phyloP scores from a whole-genome alignment of 1,140 invertebrate species.

The Euura saliciscinereae region DNA sequence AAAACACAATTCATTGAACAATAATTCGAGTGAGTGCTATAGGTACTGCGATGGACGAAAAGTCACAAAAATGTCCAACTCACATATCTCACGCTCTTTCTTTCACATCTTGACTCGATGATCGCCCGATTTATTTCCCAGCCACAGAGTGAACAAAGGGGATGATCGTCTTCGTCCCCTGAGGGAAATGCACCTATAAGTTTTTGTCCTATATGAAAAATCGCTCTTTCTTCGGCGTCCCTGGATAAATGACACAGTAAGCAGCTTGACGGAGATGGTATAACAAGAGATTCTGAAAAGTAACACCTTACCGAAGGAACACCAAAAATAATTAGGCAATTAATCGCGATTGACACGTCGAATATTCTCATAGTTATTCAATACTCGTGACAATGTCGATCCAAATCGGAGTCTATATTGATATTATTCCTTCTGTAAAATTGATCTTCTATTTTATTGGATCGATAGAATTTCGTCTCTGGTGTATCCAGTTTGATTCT shows the following conservation, averaged over 20 bases:
- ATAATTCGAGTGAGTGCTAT: too few relatives aligned
- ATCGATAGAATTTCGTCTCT: constrained; percentile 38
- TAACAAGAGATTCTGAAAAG: too few relatives aligned
- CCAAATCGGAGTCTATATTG: constrained; percentile 18
- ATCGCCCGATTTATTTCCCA: neutral
- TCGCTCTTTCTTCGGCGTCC: neutral
- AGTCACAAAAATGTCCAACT: too few relatives aligned
- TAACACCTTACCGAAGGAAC: too few relatives aligned
- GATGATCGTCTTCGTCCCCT: neutral
- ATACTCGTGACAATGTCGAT: neutral
- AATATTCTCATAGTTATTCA: neutral
- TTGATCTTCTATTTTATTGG: constrained; percentile 32
- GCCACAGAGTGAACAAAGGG: neutral
- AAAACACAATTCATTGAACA: too few relatives aligned
- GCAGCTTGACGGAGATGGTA: neutral
- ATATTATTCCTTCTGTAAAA: constrained; percentile 34
- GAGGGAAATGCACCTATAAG: neutral
- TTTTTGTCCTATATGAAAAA: neutral
- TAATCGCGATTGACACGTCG: too few relatives aligned
- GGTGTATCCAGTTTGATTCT: constrained; percentile 40
- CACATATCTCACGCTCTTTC: neutral
- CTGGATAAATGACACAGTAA: neutral
- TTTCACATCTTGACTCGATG: neutral
- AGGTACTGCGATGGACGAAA: too few relatives aligned
- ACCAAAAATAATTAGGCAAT: too few relatives aligned